Evolutionary conservation across 2,888 invertebrate genomes (phyloP).

Genomic region (Andrena bicolor): DNA sequence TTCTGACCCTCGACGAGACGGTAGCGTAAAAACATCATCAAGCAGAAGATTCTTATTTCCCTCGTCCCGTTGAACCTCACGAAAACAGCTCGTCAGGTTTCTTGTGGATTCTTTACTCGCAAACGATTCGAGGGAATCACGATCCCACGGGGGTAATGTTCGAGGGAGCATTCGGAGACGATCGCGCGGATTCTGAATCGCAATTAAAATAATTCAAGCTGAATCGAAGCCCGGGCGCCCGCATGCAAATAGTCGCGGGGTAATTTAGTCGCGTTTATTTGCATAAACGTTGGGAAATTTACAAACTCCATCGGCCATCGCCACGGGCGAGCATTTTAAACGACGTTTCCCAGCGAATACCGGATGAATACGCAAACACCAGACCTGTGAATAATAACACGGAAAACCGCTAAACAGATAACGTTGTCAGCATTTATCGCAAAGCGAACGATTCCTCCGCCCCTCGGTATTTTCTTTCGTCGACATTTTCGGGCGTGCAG

Average conservation of each 20-base stretch:
- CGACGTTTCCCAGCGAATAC: constrained; percentile 6
- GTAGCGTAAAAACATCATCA: constrained; percentile 16
- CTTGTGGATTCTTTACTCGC: constrained; percentile 21
- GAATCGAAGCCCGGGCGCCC: not conserved
- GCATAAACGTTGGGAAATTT: constrained; percentile 31
- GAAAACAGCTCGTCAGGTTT: not conserved
- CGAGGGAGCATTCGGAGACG: not conserved
- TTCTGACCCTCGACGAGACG: not conserved
- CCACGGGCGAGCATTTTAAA: constrained; percentile 31
- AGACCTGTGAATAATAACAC: constrained; percentile 25
- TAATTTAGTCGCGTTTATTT: constrained; percentile 21
- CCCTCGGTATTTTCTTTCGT: not conserved
- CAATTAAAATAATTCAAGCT: constrained; percentile 12
- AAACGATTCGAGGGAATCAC: not conserved
- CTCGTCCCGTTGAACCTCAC: not conserved
- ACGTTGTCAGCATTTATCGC: not conserved
- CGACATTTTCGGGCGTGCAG: not conserved
- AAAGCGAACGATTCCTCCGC: not conserved
- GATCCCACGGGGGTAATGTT: not conserved
- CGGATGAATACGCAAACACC: not conserved
- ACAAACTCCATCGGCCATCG: constrained; percentile 27
- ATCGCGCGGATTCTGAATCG: constrained; percentile 11
- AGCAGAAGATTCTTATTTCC: not conserved
- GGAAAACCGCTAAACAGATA: not conserved
- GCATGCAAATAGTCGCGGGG: constrained; percentile 21